phyloP scores from a whole-genome alignment of 2,797 vertebrate species.

The Psittacula echo region DNA sequence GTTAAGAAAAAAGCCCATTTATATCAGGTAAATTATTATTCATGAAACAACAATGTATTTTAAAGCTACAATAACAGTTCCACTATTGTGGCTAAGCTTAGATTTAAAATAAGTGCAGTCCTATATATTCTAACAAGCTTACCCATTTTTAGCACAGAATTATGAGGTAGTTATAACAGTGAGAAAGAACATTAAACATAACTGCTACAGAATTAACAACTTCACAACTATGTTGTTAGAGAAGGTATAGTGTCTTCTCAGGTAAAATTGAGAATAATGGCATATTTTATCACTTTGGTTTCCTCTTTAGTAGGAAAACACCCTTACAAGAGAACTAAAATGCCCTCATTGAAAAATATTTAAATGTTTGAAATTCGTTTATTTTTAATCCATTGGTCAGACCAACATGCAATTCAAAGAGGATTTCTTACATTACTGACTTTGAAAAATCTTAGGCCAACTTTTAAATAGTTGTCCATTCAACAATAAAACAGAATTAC shows the following conservation, averaged over 20 bases:
- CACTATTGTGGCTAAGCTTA: neutral
- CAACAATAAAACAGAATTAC: neutral
- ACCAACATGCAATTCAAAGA: neutral
- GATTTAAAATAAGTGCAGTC: neutral
- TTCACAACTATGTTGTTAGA: neutral
- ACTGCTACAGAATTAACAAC: neutral
- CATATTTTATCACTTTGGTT: neutral
- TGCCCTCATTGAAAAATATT: fast-evolving
- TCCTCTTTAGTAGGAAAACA: neutral
- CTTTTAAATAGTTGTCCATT: neutral
- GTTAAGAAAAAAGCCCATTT: neutral
- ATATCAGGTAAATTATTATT: neutral
- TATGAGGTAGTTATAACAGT: neutral
- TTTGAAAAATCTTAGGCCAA: neutral
- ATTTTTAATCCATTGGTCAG: neutral
- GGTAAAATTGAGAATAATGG: neutral
- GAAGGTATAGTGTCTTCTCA: neutral
- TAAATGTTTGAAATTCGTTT: neutral
- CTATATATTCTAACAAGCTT: neutral
- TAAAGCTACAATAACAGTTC: neutral
- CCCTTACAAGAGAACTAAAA: neutral
- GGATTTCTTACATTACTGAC: neutral
- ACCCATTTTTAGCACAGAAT: neutral
- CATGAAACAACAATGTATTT: neutral
- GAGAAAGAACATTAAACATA: neutral